Percentiles rank a stretch among this genome's conserved stretches.
phyloP scores from a whole-genome alignment of 2,888 invertebrate species.

The Drosophila pseudotakahashii region DNA sequence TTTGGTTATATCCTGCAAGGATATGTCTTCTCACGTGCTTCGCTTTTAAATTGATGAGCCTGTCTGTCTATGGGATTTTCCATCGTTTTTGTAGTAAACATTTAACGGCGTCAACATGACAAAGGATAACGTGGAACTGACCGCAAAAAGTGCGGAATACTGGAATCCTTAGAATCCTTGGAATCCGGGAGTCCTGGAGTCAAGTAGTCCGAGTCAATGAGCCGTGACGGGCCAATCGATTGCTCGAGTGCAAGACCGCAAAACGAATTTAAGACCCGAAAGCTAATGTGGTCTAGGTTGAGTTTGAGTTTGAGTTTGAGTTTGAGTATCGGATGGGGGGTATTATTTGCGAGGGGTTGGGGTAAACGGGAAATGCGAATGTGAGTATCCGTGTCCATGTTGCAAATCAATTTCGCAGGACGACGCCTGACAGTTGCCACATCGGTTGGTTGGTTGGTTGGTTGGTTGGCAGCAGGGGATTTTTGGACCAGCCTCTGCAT shows the following conservation, averaged over 20 bases:
- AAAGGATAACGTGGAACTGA: constrained; percentile 52
- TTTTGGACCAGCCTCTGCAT: neutral
- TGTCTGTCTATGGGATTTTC: constrained; percentile 38
- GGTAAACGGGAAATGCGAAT: neutral
- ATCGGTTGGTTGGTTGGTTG: neutral
- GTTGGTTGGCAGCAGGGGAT: neutral
- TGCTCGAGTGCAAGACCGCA: constrained; percentile 62
- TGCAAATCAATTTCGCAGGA: constrained; percentile 70
- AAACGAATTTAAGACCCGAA: constrained; percentile 53
- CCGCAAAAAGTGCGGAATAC: constrained; percentile 16
- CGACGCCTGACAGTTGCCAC: constrained; percentile 41
- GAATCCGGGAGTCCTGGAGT: neutral
- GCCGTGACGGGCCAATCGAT: constrained; percentile 73
- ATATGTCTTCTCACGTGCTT: constrained; percentile 1
- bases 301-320: neutral
- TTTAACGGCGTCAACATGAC: constrained; percentile 67
- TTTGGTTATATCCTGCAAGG: neutral
- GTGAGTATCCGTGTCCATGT: constrained; percentile 10
- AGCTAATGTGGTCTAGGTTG: constrained; percentile 35
- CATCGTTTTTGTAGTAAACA: constrained; percentile 51
- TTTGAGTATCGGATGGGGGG: neutral
- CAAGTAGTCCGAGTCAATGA: constrained; percentile 62
- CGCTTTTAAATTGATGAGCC: constrained; percentile 64
- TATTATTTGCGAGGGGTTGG: neutral
- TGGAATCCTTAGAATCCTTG: neutral